Conservation (phyloP, 2,797 vertebrate species). For the Danio kyathit region DNA sequence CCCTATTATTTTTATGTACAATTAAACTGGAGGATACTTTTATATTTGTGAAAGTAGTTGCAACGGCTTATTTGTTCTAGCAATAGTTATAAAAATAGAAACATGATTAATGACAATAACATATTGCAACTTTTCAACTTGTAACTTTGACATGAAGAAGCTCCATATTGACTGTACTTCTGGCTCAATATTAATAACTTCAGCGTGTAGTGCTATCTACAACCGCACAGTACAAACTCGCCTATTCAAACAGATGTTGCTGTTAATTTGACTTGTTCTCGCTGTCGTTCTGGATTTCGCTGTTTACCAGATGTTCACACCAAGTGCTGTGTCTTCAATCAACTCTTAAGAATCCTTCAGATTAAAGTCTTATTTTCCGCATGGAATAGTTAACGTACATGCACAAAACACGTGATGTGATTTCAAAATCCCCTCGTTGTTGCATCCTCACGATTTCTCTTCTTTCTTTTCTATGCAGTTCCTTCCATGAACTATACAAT, state of each 20-base stretch:
- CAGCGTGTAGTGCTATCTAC: not conserved
- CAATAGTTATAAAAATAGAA: not conserved
- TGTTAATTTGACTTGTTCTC: not conserved
- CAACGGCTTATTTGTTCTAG: not conserved
- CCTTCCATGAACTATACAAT: not conserved
- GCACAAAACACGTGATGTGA: not conserved
- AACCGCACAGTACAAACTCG: not conserved
- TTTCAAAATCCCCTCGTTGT: not conserved
- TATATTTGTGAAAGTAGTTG: not conserved
- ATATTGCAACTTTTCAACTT: not conserved
- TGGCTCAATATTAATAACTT: not conserved
- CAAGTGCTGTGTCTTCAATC: slow-evolving; percentile 9
- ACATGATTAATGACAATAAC: not conserved
- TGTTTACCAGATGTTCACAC: slow-evolving; percentile 29
- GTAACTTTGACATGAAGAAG: not conserved
- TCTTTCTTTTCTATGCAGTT: not conserved
- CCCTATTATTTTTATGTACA: not conserved
- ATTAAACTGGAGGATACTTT: not conserved
- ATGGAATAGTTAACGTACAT: not conserved
- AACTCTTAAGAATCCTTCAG: slow-evolving; percentile 7
- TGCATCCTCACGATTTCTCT: not conserved
- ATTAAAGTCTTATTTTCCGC: not conserved
- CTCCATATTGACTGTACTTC: not conserved
- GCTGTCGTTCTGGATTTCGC: not conserved
- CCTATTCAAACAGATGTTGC: slow-evolving; percentile 12